Conservation (phyloP, 1,140 invertebrate species). For the Coenobita brevimanus region DNA sequence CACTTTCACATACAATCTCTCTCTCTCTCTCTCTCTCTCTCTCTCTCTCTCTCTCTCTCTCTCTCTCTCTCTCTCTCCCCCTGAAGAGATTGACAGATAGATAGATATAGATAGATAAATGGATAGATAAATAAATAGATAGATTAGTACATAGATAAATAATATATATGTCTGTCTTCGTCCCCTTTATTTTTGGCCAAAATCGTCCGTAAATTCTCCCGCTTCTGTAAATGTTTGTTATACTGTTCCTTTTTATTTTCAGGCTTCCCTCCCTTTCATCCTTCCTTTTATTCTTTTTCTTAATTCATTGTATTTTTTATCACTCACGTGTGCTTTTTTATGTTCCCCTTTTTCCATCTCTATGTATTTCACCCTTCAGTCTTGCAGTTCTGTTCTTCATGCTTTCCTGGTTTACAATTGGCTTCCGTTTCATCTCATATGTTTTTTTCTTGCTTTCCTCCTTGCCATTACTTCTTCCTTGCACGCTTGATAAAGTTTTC, state of each 20-base stretch:
- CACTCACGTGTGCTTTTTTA: background rate
- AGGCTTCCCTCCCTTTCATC: background rate
- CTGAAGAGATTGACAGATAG: no score
- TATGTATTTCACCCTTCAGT: background rate
- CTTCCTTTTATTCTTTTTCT: background rate
- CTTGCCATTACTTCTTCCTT: no score
- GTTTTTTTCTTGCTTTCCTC: no score
- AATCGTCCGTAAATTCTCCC: background rate
- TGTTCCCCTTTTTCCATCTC: background rate
- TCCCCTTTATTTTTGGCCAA: no score
- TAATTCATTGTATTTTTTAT: background rate
- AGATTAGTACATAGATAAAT: no score
- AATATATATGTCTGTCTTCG: no score
- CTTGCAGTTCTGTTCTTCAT: no score
- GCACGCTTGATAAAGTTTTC: no score
- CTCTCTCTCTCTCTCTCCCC: constrained; percentile 25
- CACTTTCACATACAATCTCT: background rate
- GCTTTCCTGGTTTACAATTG: no score
- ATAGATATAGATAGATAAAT: no score
- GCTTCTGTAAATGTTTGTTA: background rate
- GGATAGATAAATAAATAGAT: no score
- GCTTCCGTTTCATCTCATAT: no score
- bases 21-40: constrained; percentile 1
- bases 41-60: constrained; percentile 2
- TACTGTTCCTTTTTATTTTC: background rate